Conservation (phyloP, 2,797 vertebrate species). For the Naso thynnoides region DNA sequence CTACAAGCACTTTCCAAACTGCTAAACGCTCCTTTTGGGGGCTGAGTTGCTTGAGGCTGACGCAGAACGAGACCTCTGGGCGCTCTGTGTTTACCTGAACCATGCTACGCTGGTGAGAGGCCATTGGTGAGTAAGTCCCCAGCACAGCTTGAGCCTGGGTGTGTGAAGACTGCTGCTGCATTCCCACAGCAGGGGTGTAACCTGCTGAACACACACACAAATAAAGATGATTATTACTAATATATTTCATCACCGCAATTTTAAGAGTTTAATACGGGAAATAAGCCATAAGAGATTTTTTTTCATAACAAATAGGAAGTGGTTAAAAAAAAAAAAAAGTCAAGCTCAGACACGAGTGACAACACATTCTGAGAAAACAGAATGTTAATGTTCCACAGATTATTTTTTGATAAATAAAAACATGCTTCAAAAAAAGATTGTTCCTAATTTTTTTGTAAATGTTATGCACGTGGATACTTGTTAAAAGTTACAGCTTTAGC, state of each 20-base stretch:
- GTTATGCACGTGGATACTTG: not conserved
- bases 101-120: slow-evolving; percentile 89
- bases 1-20: slow-evolving; percentile 43
- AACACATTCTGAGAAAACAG: not conserved
- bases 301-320: not conserved
- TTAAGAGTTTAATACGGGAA: not conserved
- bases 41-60: slow-evolving; percentile 14
- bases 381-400: not conserved
- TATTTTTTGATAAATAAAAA: slow-evolving; percentile 15
- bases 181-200: slow-evolving; percentile 88
- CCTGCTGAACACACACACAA: slow-evolving; percentile 79
- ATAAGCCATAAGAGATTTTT: not conserved
- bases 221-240: slow-evolving; percentile 22
- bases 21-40: slow-evolving; percentile 19
- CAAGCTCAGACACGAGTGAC: not conserved
- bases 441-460: not conserved
- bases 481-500: not conserved
- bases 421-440: too few species aligned
- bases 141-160: slow-evolving; percentile 89
- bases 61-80: slow-evolving; percentile 31
- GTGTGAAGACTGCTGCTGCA: slow-evolving; percentile 86
- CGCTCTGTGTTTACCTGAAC: slow-evolving; percentile 76
- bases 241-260: slow-evolving; percentile 1
- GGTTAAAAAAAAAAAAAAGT: not conserved
- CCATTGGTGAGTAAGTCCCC: slow-evolving; percentile 90